Percentiles rank a stretch among this genome's conserved stretches.
These are phyloP conservation scores for Falco punctatus DNA, from an alignment of 2,113 vertebrate genomes.

Conservation along the genomic window DNA sequence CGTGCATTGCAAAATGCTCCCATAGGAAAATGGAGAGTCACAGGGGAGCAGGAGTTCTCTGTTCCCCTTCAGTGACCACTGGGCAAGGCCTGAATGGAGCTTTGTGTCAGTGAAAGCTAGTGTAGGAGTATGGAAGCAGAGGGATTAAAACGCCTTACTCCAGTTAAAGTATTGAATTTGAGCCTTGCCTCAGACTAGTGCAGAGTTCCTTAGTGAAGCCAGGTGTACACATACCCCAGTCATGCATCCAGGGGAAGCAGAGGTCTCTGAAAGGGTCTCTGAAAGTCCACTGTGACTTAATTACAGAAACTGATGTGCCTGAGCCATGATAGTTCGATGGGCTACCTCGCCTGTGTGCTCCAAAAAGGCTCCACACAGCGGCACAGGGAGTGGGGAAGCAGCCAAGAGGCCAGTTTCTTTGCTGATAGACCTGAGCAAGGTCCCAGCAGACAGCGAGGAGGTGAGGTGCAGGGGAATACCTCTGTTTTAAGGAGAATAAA, in stretches of 20 bases:
- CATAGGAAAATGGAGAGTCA: background rate
- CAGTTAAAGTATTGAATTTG: background rate
- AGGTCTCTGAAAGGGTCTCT: background rate
- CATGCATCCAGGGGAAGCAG: background rate
- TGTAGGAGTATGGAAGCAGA: background rate
- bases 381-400: background rate
- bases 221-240: background rate
- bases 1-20: background rate
- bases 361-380: background rate
- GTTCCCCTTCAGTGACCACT: background rate
- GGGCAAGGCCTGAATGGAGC: background rate
- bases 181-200: background rate
- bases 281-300: background rate
- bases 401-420: background rate
- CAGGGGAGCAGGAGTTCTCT: fast-evolving
- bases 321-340: background rate
- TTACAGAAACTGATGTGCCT: background rate
- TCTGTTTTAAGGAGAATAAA: background rate
- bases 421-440: background rate
- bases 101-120: background rate
- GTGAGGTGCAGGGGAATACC: background rate
- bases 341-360: background rate
- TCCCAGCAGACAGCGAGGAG: background rate
- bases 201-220: background rate
- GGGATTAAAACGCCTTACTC: background rate